Evolutionary conservation across 1,140 invertebrate genomes (phyloP).

Genomic region (Mesaphorura yosii): DNA sequence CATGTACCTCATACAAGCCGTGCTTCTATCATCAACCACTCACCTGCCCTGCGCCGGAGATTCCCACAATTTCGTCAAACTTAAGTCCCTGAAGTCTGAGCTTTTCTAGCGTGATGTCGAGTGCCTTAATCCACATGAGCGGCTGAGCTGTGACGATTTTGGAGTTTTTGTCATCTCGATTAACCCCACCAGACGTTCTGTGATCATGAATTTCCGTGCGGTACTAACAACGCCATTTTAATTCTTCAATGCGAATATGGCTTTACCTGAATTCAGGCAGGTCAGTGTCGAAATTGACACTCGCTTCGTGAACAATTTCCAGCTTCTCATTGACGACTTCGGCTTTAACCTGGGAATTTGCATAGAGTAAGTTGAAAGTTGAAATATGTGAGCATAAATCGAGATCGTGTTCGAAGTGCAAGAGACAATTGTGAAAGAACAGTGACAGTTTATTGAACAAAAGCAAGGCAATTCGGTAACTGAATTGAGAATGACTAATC

Average conservation of each 20-base stretch:
- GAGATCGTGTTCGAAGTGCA: slow-evolving; percentile 6
- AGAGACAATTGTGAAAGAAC: background rate
- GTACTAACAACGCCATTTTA: too few relatives aligned
- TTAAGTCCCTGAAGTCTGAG: slow-evolving; percentile 62
- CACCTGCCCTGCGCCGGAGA: slow-evolving; percentile 84
- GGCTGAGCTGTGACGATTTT: slow-evolving; percentile 65
- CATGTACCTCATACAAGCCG: background rate
- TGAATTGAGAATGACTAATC: too few relatives aligned
- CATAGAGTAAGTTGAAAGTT: too few relatives aligned
- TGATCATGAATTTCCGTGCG: slow-evolving; percentile 12
- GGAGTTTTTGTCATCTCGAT: slow-evolving; percentile 45
- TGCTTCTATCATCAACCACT: background rate
- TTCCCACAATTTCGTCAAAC: slow-evolving; percentile 63
- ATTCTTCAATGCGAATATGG: too few relatives aligned
- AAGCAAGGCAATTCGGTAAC: background rate
- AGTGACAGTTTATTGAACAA: background rate
- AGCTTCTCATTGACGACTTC: slow-evolving; percentile 65
- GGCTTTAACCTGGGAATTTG: slow-evolving; percentile 83
- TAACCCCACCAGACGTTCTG: slow-evolving; percentile 69
- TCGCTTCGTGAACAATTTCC: slow-evolving; percentile 59
- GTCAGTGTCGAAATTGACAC: slow-evolving; percentile 79
- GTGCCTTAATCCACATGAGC: slow-evolving; percentile 87
- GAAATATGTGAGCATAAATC: slow-evolving; percentile 38
- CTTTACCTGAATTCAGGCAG: slow-evolving; percentile 85
- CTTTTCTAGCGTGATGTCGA: slow-evolving; percentile 80